Evolutionary conservation across 2,888 invertebrate genomes (phyloP).

Genomic region (Nephrocerus scutellatus): DNA sequence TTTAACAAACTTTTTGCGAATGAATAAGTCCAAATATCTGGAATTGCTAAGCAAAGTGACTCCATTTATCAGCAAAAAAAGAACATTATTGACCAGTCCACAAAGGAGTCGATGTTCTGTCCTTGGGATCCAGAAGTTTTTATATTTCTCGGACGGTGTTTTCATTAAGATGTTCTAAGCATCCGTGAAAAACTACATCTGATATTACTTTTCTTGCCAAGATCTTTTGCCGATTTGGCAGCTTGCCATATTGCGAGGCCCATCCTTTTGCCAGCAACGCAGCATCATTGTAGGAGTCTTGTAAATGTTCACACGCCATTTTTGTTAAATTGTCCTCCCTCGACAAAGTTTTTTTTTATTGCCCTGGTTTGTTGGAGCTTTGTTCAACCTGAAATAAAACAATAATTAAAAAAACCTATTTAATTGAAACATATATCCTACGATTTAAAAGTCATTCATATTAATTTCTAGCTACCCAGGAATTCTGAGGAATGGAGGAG

Average conservation of each 20-base stretch:
- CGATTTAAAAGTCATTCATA: too few species aligned
- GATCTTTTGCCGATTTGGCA: conserved; percentile 6
- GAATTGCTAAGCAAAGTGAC: too few species aligned
- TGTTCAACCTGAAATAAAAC: conserved; percentile 3
- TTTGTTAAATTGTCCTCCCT: neutral
- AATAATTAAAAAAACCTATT: too few species aligned
- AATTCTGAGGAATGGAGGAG: too few species aligned
- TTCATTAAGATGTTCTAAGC: conserved; percentile 3
- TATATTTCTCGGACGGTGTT: conserved; percentile 1
- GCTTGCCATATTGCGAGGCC: conserved; percentile 7
- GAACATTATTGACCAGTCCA: too few species aligned
- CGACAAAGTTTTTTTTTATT: neutral
- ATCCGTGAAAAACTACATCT: conserved; percentile 9
- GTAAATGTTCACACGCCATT: neutral
- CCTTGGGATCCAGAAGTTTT: too few species aligned
- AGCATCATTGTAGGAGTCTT: conserved; percentile 3
- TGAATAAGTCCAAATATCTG: too few species aligned
- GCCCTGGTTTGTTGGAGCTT: neutral
- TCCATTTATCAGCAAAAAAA: too few species aligned
- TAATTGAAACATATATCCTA: too few species aligned
- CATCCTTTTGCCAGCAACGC: conserved; percentile 8
- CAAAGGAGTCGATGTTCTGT: too few species aligned
- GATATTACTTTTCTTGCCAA: conserved; percentile 8
- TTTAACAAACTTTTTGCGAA: too few species aligned
- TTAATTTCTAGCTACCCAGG: too few species aligned